Base-by-base conservation (phyloP, 2,797 vertebrate genomes). In the Microctenopoma stevenorrisi region DNA sequence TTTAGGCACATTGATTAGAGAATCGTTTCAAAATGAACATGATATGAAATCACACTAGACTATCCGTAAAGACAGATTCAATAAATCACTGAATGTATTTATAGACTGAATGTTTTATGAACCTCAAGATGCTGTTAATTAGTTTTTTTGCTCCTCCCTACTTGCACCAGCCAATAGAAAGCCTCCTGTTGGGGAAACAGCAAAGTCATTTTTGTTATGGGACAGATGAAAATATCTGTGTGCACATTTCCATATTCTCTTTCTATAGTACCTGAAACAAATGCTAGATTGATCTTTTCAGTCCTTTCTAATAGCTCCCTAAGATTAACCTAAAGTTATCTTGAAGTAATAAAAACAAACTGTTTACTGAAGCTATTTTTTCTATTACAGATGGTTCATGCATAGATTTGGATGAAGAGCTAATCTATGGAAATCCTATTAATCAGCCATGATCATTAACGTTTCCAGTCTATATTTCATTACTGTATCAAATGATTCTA, bases 121-220 rank as follows among this genome's bases (percentile, higher is more conserved):
- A 15, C 43, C 55, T 70, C n/a, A 30, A 79, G 44, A 65, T 38
- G 59, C 16, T 72, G 68, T 44, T 76, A 79, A 83, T 76, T 78
- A 26, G 56, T 79, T 74, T 62, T 22, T 52, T 25, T 9, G 8
- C 55, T 47, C 26, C 7, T 62, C 13, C 51, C 55, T 83, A 40
- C 63, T 43, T 40, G 13, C 40, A 73, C 60, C 48, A 53, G 26
- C 22, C 7, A 28, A 25, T 7, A 16, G 7, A 37, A 69, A 48
- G 52, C 48, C 60, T 52, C 55, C 51, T 72, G 40, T 42, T 26
- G 3, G 30, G 35, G 53, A 33, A 57, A 64, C 47, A 38, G 9
- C 65, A 61, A 70, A 7, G 0, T 0, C 13, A 44, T 66, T 46
- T 63, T 37, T 0, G 35, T 33, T 9, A 25, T 25, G 18, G 4